Evolutionary conservation across 2,113 vertebrate species (phyloP).

Genomic region (Thamnaconus septentrionalis): DNA sequence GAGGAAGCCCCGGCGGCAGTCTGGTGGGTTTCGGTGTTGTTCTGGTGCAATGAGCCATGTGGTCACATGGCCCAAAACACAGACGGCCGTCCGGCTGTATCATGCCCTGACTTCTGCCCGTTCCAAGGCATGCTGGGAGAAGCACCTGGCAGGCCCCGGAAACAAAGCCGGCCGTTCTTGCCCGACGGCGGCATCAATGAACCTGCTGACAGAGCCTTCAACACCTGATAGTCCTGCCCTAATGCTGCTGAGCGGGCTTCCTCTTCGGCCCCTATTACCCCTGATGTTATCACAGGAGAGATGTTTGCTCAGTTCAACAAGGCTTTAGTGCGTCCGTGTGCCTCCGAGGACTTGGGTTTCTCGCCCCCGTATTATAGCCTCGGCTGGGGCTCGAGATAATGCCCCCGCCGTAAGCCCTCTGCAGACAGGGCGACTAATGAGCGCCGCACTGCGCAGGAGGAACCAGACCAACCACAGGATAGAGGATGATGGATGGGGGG

Average conservation of each 20-base stretch:
- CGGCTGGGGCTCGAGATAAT: not conserved
- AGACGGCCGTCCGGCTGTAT: slow-evolving; percentile 36
- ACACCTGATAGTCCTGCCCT: slow-evolving; percentile 54
- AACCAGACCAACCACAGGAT: slow-evolving; percentile 33
- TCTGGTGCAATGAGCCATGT: slow-evolving; percentile 60
- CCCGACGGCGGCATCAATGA: slow-evolving; percentile 45
- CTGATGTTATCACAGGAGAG: slow-evolving; percentile 52
- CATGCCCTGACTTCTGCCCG: slow-evolving; percentile 24
- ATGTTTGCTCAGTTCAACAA: slow-evolving; percentile 37
- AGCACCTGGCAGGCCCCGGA: slow-evolving; percentile 29
- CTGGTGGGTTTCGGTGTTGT: slow-evolving; percentile 44
- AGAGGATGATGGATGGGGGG: slow-evolving; percentile 56
- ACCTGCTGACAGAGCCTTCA: slow-evolving; percentile 61
- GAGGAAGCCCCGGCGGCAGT: slow-evolving; percentile 42
- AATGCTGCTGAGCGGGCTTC: slow-evolving; percentile 40
- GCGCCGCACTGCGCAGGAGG: not conserved
- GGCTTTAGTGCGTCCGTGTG: slow-evolving; percentile 16
- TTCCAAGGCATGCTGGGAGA: slow-evolving; percentile 37
- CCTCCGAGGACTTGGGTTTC: slow-evolving; percentile 27
- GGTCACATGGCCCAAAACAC: slow-evolving; percentile 35
- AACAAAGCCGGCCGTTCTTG: slow-evolving; percentile 41
- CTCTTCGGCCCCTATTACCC: slow-evolving; percentile 15
- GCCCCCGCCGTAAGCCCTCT: slow-evolving; percentile 2
- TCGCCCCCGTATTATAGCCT: not conserved
- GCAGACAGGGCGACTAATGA: not conserved